Evolutionary conservation across 1,140 invertebrate genomes (phyloP).

Genomic region (Drusus annulatus): DNA sequence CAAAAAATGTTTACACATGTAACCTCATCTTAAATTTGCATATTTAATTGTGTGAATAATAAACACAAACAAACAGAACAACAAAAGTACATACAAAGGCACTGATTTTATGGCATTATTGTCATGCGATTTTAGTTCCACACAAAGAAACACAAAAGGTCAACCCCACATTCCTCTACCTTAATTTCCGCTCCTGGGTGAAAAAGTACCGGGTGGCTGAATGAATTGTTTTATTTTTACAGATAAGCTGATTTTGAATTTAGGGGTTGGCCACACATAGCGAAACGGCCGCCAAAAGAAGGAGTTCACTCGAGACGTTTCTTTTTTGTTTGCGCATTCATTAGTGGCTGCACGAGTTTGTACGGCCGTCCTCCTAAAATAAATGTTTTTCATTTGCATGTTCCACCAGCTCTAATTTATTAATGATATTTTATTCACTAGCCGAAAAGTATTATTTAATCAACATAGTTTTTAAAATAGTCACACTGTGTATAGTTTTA

Average conservation of each 20-base stretch:
- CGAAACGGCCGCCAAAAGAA: slow-evolving; percentile 21
- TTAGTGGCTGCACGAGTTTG: slow-evolving; percentile 22
- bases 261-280: slow-evolving; percentile 35
- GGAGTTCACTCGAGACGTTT: slow-evolving; percentile 13
- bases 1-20: too few species aligned
- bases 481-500: too few species aligned
- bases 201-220: slow-evolving; percentile 35
- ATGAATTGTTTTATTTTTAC: slow-evolving; percentile 40
- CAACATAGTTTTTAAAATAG: too few species aligned
- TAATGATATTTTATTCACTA: too few species aligned
- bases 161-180: slow-evolving; percentile 7
- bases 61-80: slow-evolving; percentile 1
- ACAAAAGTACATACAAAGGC: slow-evolving; percentile 4
- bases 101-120: slow-evolving; percentile 23
- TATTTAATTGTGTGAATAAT: slow-evolving; percentile 14
- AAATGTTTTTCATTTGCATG: slow-evolving; percentile 4
- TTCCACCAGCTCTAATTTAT: too few species aligned
- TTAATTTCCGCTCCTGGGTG: slow-evolving; percentile 33
- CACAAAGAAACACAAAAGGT: not conserved
- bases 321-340: slow-evolving; percentile 31
- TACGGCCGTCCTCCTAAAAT: not conserved
- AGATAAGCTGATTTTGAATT: slow-evolving; percentile 40
- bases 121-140: slow-evolving; percentile 26
- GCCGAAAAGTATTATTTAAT: too few species aligned
- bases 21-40: not conserved